Evolutionary conservation across 2,888 invertebrate genomes (phyloP).

Genomic region (Anorthoa munda): DNA sequence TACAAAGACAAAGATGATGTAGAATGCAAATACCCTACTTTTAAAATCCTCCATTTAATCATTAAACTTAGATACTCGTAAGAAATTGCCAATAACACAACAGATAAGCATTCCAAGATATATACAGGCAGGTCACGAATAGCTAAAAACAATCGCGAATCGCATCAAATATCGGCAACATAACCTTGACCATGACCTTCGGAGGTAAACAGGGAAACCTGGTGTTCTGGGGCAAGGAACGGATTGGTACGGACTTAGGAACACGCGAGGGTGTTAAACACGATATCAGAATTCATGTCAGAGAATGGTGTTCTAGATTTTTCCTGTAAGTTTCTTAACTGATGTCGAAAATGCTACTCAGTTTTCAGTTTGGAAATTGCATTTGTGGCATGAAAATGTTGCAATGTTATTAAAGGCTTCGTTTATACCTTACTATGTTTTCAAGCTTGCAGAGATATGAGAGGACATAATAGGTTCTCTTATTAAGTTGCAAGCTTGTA

Average conservation of each 20-base stretch:
- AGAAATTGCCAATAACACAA: constrained; percentile 32
- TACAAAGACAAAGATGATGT: not conserved
- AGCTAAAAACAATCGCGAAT: constrained; percentile 50
- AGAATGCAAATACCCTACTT: not conserved
- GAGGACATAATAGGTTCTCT: no score
- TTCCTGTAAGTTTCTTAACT: constrained; percentile 9
- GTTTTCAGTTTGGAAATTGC: not conserved
- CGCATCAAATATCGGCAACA: constrained; percentile 6
- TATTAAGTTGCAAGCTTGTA: no score
- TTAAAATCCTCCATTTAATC: constrained; percentile 11
- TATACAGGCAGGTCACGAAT: constrained; percentile 53
- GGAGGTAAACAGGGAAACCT: constrained; percentile 32
- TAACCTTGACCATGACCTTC: constrained; percentile 51
- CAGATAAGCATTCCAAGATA: constrained; percentile 36
- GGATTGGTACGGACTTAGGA: constrained; percentile 34
- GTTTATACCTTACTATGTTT: not conserved
- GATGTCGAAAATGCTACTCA: constrained; percentile 7
- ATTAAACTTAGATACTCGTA: constrained; percentile 34
- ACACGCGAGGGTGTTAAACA: constrained; percentile 57
- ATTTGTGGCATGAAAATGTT: not conserved
- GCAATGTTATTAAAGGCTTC: not conserved
- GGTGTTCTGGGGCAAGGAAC: constrained; percentile 35
- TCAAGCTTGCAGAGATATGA: no score
- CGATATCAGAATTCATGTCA: constrained; percentile 21
- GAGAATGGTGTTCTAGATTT: constrained; percentile 1